Evolutionary conservation across 2,113 vertebrate species (phyloP), one percentile per base, ranked within the genome.

Genomic region (Brachirus orientalis): DNA sequence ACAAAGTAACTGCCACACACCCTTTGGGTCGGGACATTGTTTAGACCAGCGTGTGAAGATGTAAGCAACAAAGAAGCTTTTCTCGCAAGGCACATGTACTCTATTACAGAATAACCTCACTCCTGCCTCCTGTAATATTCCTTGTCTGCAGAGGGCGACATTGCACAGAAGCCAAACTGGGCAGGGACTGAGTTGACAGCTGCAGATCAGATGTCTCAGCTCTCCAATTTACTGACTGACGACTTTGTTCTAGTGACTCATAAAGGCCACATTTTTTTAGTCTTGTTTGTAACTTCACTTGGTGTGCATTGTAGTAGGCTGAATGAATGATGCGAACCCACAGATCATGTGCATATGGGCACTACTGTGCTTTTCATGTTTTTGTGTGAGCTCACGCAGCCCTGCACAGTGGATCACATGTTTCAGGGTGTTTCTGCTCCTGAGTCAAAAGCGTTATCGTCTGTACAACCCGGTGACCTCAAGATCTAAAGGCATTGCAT

Each of bases 191-290:
- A 45, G 10, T 38, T 18, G 18, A 64, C 77, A 87, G 88, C 82
- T 88, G 89, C 72, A 60, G 69, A 46, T 85, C 86, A 90, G 80
- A 89, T 88, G 83, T 87, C 77, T 72, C 76, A 16, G 35, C 57
- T 52, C 61, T 56, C 67, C 18, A 56, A 80, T 70, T 66, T 66
- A 78, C 78, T 54, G 55, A 69, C 40, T 64, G 71, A 61, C 4
- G 41, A 61, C 72, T 86, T 78, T 79, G 77, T 75, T 84, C 71
- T 61, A 79, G 74, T 82, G 81, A 77, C 51, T 74, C 84, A 59
- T 46, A 64, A 69, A 86, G 57, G 51, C 17, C 44, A 47, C 53
- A 11, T 58, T 79, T 75, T 67, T 72, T 18, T 69, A 17, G 48
- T 50, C 52, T 65, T 69, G 56, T 67, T n/a, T n/a, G n/a, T n/a